phyloP scores from a whole-genome alignment of 1,140 invertebrate species.

The Brachionus asplanchnoidis region DNA sequence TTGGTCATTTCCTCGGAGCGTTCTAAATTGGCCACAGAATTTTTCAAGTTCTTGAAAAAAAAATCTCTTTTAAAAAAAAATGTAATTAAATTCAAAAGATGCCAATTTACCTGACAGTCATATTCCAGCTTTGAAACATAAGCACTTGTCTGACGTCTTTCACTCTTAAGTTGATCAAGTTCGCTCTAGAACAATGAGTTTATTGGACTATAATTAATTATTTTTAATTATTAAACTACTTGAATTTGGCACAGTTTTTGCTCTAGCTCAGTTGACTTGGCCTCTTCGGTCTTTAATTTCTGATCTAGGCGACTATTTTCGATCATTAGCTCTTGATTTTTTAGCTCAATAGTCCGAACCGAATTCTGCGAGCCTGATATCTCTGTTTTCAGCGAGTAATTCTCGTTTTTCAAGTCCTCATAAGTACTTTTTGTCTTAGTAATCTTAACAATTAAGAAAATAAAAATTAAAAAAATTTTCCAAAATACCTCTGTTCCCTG shows the following conservation, averaged over 20 bases:
- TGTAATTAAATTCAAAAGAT: not conserved
- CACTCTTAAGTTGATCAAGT: constrained; percentile 12
- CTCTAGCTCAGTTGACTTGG: not conserved
- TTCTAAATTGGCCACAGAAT: not conserved
- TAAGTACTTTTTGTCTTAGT: not conserved
- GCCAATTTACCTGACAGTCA: not conserved
- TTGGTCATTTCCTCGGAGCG: not conserved
- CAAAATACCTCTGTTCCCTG: not conserved
- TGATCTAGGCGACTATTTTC: constrained; percentile 7
- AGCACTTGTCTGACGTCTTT: not conserved
- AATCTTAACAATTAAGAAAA: not conserved
- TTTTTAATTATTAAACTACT: not conserved
- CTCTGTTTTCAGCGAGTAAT: not conserved
- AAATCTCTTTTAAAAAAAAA: not conserved
- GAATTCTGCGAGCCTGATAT: constrained; percentile 10
- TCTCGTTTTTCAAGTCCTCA: constrained; percentile 17
- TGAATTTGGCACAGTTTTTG: constrained; percentile 3
- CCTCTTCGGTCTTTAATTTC: not conserved
- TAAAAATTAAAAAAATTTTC: not conserved
- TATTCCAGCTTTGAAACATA: not conserved
- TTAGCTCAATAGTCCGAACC: not conserved
- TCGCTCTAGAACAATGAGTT: not conserved
- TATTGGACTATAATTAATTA: not conserved
- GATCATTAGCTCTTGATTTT: not conserved
- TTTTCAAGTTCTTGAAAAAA: not conserved